Evolutionary conservation across 2,888 invertebrate species (phyloP).

Genomic region (Sipha maydis): DNA sequence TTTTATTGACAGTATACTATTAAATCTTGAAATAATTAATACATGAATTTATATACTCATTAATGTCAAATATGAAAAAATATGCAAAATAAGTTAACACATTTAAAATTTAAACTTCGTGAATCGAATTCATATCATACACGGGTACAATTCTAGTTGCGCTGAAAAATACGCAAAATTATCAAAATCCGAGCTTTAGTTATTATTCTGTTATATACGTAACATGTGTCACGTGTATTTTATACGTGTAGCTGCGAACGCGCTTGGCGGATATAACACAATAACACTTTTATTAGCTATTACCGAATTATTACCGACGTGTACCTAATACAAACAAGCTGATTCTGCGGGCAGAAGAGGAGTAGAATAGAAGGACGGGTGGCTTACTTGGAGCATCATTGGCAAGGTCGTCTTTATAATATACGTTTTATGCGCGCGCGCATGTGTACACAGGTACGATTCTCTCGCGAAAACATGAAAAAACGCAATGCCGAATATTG

Average conservation of each 20-base stretch:
- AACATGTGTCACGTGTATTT: neutral
- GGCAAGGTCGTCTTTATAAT: neutral
- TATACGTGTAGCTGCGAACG: neutral
- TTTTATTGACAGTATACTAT: no score
- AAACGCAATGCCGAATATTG: neutral
- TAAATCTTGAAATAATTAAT: no score
- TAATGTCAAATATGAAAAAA: no score
- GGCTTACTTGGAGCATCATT: neutral
- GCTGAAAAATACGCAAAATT: no score
- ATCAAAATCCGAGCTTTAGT: no score
- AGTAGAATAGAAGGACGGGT: neutral
- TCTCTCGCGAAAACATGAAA: no score
- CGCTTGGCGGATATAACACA: neutral
- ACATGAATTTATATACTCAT: no score
- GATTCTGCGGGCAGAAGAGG: neutral
- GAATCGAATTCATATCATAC: no score
- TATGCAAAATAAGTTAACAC: no score
- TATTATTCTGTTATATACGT: no score
- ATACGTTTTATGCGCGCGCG: neutral
- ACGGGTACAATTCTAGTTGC: no score
- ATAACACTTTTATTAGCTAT: neutral
- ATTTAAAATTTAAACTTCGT: no score
- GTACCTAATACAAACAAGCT: neutral
- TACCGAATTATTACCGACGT: neutral
- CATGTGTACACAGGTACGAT: neutral